phyloP scores from a whole-genome alignment of 53 echinoderm and acorn worm genomes.

The Glandiceps talaboti region DNA sequence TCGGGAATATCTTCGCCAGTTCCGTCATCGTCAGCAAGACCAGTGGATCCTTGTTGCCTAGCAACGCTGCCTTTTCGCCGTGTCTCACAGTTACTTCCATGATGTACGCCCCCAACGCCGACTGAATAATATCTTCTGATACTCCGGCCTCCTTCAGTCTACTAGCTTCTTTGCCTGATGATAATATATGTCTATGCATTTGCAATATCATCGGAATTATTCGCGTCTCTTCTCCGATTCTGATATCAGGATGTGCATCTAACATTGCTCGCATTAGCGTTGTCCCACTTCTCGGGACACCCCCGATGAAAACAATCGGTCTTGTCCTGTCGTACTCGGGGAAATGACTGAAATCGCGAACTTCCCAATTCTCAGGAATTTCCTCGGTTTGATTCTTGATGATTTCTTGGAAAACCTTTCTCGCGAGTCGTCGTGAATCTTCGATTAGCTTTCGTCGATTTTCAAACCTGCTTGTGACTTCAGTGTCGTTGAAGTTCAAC shows the following conservation, averaged over 20 bases:
- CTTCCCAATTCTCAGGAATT: neutral
- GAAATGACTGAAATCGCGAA: neutral
- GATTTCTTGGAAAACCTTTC: neutral
- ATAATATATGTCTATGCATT: conserved; percentile 90
- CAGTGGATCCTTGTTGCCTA: conserved; percentile 97
- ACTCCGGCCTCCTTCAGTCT: conserved; percentile 85
- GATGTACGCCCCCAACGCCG: conserved; percentile 80
- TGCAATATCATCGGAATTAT: conserved; percentile 83
- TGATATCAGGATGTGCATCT: conserved; percentile 84
- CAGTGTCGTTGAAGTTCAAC: neutral
- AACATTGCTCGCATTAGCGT: conserved; percentile 99
- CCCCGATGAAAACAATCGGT: conserved; percentile 96
- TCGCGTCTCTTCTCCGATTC: conserved; percentile 93
- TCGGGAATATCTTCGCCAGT: conserved; percentile 72
- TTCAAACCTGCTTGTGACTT: neutral
- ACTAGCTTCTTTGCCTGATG: conserved; percentile 70
- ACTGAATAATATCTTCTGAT: conserved; percentile 72
- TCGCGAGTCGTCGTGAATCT: neutral
- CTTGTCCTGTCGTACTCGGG: conserved; percentile 12
- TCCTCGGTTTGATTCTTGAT: neutral
- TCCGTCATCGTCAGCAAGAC: conserved; percentile 80
- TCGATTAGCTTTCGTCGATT: neutral
- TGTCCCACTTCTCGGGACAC: conserved; percentile 97
- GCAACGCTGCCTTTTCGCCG: conserved; percentile 64
- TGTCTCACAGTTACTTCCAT: conserved; percentile 92